Evolutionary conservation across 2,888 invertebrate genomes (phyloP).

Genomic region (Eueremaeus valkanovi): DNA sequence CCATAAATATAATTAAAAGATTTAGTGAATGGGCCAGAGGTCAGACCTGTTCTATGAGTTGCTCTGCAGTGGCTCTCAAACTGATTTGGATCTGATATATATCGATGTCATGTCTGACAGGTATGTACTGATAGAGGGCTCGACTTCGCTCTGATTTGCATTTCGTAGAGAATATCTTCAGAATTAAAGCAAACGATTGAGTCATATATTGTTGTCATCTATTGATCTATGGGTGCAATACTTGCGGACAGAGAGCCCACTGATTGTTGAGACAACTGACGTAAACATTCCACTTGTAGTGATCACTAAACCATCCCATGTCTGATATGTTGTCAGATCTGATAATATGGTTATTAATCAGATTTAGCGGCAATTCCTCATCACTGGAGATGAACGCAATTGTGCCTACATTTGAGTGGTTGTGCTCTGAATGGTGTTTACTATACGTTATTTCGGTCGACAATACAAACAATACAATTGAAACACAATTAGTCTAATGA

Average conservation of each 20-base stretch:
- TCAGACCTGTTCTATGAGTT: conserved; percentile 37
- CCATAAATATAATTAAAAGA: too few relatives aligned
- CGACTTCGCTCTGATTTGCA: conserved; percentile 46
- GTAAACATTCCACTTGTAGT: conserved; percentile 45
- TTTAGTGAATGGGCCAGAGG: neutral
- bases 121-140: conserved; percentile 46
- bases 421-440: conserved; percentile 38
- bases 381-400: conserved; percentile 38
- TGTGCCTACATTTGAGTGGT: conserved; percentile 37
- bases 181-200: conserved; percentile 1
- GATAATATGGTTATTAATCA: conserved; percentile 44
- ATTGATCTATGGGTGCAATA: conserved; percentile 16
- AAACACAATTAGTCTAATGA: neutral
- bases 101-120: conserved; percentile 39
- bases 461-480: neutral
- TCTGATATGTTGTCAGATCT: conserved; percentile 43
- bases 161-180: conserved; percentile 45
- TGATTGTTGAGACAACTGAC: conserved; percentile 46
- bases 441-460: neutral
- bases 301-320: conserved; percentile 48
- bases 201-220: neutral
- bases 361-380: conserved; percentile 41
- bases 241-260: conserved; percentile 45
- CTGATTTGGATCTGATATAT: conserved; percentile 34
- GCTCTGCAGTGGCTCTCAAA: conserved; percentile 38